Conservation (phyloP, 2,888 invertebrate genomes). For the Blastobasis lacticolella region DNA sequence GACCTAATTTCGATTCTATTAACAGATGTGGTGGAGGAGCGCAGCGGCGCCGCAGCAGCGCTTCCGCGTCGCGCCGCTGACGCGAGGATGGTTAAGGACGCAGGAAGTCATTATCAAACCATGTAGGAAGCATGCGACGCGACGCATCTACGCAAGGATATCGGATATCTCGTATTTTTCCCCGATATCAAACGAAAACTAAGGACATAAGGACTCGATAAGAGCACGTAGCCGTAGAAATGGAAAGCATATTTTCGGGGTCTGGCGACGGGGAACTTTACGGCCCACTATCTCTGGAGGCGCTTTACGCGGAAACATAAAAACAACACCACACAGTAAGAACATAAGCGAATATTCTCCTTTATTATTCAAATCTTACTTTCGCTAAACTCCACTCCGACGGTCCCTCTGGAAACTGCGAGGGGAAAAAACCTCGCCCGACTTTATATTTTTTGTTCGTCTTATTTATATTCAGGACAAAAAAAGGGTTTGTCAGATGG, state of each 20-base stretch:
- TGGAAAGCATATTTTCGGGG: slow-evolving; percentile 34
- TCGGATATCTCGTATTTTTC: slow-evolving; percentile 22
- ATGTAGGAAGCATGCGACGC: slow-evolving; percentile 49
- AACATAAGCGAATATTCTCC: slow-evolving; percentile 51
- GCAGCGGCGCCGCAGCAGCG: slow-evolving; percentile 12
- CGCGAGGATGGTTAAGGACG: slow-evolving; percentile 59
- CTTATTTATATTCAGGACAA: slow-evolving; percentile 70
- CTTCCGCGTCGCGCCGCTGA: slow-evolving; percentile 51
- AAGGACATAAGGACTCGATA: slow-evolving; percentile 16
- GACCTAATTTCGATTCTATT: slow-evolving; percentile 52
- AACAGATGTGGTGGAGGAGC: slow-evolving; percentile 33
- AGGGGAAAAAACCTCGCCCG: slow-evolving; percentile 47
- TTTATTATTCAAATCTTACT: slow-evolving; percentile 65
- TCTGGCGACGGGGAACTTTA: slow-evolving; percentile 31
- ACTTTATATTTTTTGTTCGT: slow-evolving; percentile 54
- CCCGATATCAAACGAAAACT: slow-evolving; percentile 17
- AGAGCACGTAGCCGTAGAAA: slow-evolving; percentile 18
- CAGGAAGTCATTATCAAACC: slow-evolving; percentile 69
- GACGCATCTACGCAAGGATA: slow-evolving; percentile 20
- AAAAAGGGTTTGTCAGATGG: slow-evolving; percentile 70
- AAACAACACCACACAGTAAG: slow-evolving; percentile 41
- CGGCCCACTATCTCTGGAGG: slow-evolving; percentile 30
- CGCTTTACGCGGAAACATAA: slow-evolving; percentile 29
- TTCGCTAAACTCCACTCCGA: slow-evolving; percentile 51
- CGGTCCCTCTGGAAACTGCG: slow-evolving; percentile 42